Base-by-base conservation (phyloP, 2,888 invertebrate species). In the Anarsia innoxiella region DNA sequence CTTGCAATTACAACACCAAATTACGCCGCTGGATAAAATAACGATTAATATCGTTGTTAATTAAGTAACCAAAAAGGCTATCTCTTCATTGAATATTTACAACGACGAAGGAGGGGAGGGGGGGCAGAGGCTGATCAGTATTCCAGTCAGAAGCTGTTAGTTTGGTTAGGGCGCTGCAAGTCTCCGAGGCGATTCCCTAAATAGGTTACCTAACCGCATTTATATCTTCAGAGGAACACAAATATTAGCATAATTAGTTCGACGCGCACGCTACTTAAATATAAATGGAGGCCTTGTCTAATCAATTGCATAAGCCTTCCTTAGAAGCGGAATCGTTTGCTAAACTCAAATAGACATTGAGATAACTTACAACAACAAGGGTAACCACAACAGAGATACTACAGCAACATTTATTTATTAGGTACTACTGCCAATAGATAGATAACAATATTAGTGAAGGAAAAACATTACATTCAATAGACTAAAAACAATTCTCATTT, bases 121-220 rank as follows among this genome's bases (percentile, higher is more conserved):
- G 45, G 48, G 51, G 53, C 53, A 54, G 47, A 48, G 48, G 43
- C 48, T 65, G 49, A 73, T 79, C 64, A 71, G 68, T 78, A 80
- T 82, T 78, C 80, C 51, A 58, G 61, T 67, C 76, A 63, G 68
- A 53, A 45, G 45, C 59, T 52, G 69, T 69, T 75, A 75, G 76
- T 74, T 76, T 67, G 68, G 70, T 70, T 70, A 69, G 72, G 70
- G 62, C 53, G 65, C 62, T 59, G 65, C 64, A 62, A 66, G 68
- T 65, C 74, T 65, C 61, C 47, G 67, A 65, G 70, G 72, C 68
- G 65, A 76, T 76, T 75, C 74, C 70, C 71, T 80, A 76, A 80
- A 66, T 74, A 73, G 69, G 73, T 80, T 83, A 76, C 66, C 71
- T 70, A 72, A 77, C 75, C 71, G 56, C 75, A 69, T 78, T 79